Conservation (phyloP, 2,888 invertebrate species). For the Amphipyra tragopoginis region DNA sequence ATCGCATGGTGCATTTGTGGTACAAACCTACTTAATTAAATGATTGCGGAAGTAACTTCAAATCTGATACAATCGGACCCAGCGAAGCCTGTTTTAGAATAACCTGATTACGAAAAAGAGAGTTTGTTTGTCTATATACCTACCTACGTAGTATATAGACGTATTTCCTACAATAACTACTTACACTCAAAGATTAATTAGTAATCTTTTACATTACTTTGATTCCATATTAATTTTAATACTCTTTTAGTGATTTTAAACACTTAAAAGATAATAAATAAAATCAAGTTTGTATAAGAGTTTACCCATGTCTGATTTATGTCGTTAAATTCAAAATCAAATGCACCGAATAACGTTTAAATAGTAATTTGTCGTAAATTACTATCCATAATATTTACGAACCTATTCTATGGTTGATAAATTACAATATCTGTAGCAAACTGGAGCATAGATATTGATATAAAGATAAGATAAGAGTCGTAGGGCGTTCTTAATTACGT, state of each 20-base stretch:
- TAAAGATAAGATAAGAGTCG: slow-evolving; percentile 72
- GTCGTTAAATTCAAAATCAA: neutral
- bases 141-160: too few species aligned
- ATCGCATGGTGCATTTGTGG: slow-evolving; percentile 44
- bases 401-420: slow-evolving; percentile 63
- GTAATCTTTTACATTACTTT: too few species aligned
- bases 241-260: neutral
- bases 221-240: neutral
- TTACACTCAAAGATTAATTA: too few species aligned
- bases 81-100: slow-evolving; percentile 50
- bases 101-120: slow-evolving; percentile 39
- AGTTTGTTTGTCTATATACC: slow-evolving; percentile 21
- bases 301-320: too few species aligned
- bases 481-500: slow-evolving; percentile 62
- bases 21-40: slow-evolving; percentile 58
- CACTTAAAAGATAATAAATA: too few species aligned
- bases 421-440: slow-evolving; percentile 74
- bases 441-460: slow-evolving; percentile 75
- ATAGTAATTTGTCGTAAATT: slow-evolving; percentile 16
- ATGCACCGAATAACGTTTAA: neutral
- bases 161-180: too few species aligned
- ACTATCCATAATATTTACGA: slow-evolving; percentile 42
- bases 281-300: too few species aligned
- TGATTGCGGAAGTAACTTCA: slow-evolving; percentile 60
- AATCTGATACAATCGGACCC: slow-evolving; percentile 49